Evolutionary conservation across 2,888 invertebrate genomes (phyloP).

Genomic region (Phengaris arion): DNA sequence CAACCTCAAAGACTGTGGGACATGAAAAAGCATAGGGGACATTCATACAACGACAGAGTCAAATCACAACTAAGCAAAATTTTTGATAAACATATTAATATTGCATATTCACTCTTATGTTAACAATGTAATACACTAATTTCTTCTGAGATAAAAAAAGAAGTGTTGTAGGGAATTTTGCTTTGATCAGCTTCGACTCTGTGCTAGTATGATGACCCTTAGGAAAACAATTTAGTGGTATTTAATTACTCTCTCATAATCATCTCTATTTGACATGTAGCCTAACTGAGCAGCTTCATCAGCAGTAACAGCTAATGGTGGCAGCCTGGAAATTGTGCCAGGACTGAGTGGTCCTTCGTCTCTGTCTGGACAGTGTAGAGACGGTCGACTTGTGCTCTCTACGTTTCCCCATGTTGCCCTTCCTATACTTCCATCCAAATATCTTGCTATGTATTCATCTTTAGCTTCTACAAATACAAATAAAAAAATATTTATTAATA

Average conservation of each 20-base stretch:
- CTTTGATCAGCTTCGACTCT: too few relatives aligned
- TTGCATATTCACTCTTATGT: too few relatives aligned
- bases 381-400: constrained; percentile 84
- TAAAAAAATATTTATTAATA: constrained; percentile 6
- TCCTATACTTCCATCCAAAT: constrained; percentile 94
- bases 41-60: too few relatives aligned
- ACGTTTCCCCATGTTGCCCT: constrained; percentile 90
- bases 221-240: background rate
- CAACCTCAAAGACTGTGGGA: background rate
- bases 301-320: constrained; percentile 87
- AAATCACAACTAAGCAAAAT: too few relatives aligned
- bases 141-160: too few relatives aligned
- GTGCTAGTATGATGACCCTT: background rate
- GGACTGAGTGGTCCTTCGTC: constrained; percentile 90
- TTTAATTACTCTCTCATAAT: constrained; percentile 90
- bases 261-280: constrained; percentile 97
- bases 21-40: background rate
- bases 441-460: constrained; percentile 93
- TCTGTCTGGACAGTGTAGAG: constrained; percentile 85
- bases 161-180: too few relatives aligned
- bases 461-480: constrained; percentile 84
- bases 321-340: constrained; percentile 83
- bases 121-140: too few relatives aligned
- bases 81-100: too few relatives aligned
- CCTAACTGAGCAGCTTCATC: constrained; percentile 94